Evolutionary conservation across 2,888 invertebrate species (phyloP), one percentile per base, ranked within the genome.

Genomic region (Sinodicranocentrus sp.): DNA sequence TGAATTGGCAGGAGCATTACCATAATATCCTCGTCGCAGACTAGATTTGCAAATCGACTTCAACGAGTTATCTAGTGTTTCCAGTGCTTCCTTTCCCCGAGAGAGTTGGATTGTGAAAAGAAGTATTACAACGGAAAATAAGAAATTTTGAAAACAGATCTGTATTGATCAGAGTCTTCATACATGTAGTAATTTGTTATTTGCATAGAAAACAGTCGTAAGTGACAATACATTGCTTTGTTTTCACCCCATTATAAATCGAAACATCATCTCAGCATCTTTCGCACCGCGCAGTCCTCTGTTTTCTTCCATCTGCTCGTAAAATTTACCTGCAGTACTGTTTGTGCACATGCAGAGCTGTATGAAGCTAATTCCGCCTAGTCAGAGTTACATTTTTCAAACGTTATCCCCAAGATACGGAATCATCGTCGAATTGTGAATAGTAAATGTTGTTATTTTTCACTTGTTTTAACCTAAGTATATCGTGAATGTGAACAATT

Each of bases 221-320:
- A 80, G 80, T 80, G 80, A 73, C 72, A 73, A 65, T 57, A 80
- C 43, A 71, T 79, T 68, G 79, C 71, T 71, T 79, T 78, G 78
- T 59, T 70, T 78, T 68, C 78, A 78, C 61, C 70, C n/a, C 52
- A 68, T 48, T 13, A 65, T 57, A 52, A 48, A 52, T 67, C 44
- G 13, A 21, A 75, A 63, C 77, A 70, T 61, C 78, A 43, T 28
- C 23, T 28, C 23, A 21, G 57, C 54, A 57, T 76, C 76, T n/a
- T 6, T 28, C 15, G n/a, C 28, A 61, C 26, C 26, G 19, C 15
- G 26, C 21, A 19, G 15, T 61, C 17, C 28, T 25, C 68, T 23
- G 33, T 25, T 68, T 17, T 52, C 68, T 52, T 52, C 68, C 17
- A n/a, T 23, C 15, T 44, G 26, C 23, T 5, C 23, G 21, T 21